Conservation (phyloP, 1,140 invertebrate species). For the Lucilia sericata region DNA sequence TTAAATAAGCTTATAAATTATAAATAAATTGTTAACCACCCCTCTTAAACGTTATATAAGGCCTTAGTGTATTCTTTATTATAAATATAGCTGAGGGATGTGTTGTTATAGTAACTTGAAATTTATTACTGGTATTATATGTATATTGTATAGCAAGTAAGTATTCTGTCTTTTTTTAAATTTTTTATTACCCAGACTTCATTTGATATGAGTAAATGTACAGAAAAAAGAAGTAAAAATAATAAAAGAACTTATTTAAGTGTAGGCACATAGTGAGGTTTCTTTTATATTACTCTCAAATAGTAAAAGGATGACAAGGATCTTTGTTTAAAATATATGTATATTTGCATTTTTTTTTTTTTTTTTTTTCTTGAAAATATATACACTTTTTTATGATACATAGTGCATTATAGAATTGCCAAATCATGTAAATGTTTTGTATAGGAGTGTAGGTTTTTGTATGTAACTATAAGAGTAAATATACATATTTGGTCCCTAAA, state of each 20-base stretch:
- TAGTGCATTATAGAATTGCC: neutral
- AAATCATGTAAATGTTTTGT: neutral
- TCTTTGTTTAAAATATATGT: neutral
- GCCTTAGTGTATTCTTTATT: neutral
- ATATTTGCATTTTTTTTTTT: no score
- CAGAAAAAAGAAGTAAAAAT: neutral
- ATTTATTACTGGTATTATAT: slow-evolving; percentile 34
- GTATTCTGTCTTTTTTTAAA: neutral
- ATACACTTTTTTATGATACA: neutral
- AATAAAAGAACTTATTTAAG: neutral
- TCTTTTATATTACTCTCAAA: neutral
- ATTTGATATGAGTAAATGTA: neutral
- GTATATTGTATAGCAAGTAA: neutral
- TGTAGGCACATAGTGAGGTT: neutral
- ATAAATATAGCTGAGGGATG: neutral
- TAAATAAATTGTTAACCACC: no score
- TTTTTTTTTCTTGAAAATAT: neutral
- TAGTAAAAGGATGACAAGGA: neutral
- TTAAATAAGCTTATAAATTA: no score
- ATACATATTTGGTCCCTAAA: neutral
- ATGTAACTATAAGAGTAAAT: neutral
- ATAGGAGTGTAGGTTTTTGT: neutral
- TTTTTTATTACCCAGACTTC: neutral
- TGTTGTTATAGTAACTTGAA: slow-evolving; percentile 35
- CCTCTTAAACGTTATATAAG: neutral